Base-by-base conservation (phyloP, 2,797 vertebrate genomes). In the Manis javanica region DNA sequence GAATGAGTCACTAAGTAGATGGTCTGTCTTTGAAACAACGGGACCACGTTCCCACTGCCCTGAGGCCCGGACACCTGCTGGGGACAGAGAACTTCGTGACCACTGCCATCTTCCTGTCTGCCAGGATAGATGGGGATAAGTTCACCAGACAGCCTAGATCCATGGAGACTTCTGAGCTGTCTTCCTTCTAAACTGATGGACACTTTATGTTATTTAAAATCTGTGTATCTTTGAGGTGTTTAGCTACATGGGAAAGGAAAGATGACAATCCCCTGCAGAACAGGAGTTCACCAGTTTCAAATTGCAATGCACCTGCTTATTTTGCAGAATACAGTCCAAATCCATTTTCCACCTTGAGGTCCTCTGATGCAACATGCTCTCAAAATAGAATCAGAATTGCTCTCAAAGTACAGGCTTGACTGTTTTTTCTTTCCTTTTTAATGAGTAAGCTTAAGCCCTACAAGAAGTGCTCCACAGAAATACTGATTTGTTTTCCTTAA, bases 311-410 rank as follows among this genome's bases (percentile, higher is more conserved):
- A 2, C 51, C 37, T 83, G 46, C 18, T 51, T 84, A 55, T 59
- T 96, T 63, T n/a, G 15, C 13, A 66, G 49, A 64, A 53, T 16
- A 23, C 7, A 72, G 19, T 18, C 23, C 81, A 92, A 88, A 85
- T 19, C 57, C 51, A 37, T 57, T 84, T 89, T 93, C 87, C 37
- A 89, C 94, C 96, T 96, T 95, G 71, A 82, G 59, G 75, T 92
- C 92, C 90, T 91, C 94, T 90, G 95, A 91, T 97, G 93, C 14
- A 93, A 97, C 94, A 81, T 53, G 88, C 72, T 95, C 69, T 90
- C 88, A 85, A 98, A 98, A 98, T 82, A 98, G 97, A 93, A 96
- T 79, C 72, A 84, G 72, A 98, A 95, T 8, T 95, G 94, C 97
- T 97, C 96, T 97, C 84, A 93, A 95, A 97, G 77, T 88, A 90